Evolutionary conservation across 2,888 invertebrate genomes (phyloP), one percentile per base, ranked within the genome.

Genomic region (Sinhomidia bicolor): DNA sequence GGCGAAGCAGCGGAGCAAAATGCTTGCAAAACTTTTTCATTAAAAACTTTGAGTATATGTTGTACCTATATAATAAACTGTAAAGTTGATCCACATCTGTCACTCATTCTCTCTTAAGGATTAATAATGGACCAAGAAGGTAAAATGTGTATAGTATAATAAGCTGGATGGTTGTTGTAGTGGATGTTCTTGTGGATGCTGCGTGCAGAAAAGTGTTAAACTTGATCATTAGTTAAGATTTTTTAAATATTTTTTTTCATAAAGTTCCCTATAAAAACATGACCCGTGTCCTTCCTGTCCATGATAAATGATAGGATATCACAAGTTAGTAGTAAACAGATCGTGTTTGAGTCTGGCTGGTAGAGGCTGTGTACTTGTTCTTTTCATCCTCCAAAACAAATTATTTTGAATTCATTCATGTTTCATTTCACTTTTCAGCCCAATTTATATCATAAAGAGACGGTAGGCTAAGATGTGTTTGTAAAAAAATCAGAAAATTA

Each of bases 161-260:
- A n/a, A n/a, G n/a, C n/a, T n/a, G n/a, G n/a, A n/a, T n/a, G n/a
- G n/a, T n/a, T n/a, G n/a, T n/a, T n/a, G n/a, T n/a, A n/a, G n/a
- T n/a, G n/a, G n/a, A n/a, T n/a, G n/a, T n/a, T n/a, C n/a, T n/a
- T n/a, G n/a, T n/a, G n/a, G n/a, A 44, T 12, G 12, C 44, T 44
- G 44, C 44, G 54, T 54, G 54, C 14, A 12, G 6, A 57, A 29
- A 78, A 78, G 36, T 78, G 57, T 57, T 36, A 78, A 23, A 78
- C 32, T 29, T 26, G 76, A 29, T 32, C 54, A 78, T 78, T 78
- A 78, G 32, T 32, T 12, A 29, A 36, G 78, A 78, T 54, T 57
- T 78, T 78, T 78, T 60, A 23, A 26, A 20, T 20, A 57, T 4
- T 26, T 60, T 54, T 12, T 17, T 12, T 5, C 1, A 26, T 4